Evolutionary conservation across 2,797 vertebrate genomes (phyloP), one percentile per base, ranked within the genome.

Genomic region (Thaleichthys pacificus): DNA sequence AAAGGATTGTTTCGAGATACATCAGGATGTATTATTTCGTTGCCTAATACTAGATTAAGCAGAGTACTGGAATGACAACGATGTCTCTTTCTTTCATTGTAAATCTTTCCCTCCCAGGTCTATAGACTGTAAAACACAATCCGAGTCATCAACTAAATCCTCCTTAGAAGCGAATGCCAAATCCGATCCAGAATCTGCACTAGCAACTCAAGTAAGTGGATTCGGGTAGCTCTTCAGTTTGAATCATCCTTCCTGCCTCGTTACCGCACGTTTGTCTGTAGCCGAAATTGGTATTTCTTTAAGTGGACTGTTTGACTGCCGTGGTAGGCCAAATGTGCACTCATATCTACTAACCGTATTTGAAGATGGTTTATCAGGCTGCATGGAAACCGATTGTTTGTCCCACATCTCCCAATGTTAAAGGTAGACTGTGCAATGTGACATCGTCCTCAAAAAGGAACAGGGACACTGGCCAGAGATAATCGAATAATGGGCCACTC

Each of bases 141-240:
- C 92, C 61, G 97, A 98, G 74, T 84, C 75, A 72, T 79, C 6
- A 61, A 92, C 87, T 92, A 96, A 91, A 89, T 95, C 92, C 78
- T 86, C 91, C 68, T 84, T 93, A 89, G 97, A 98, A 76, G 84
- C 88, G 35, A 94, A 95, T 78, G 90, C 93, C 56, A 89, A 94
- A 74, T 92, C 91, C 0, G 97, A 98, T 72, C 85, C 94, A 69
- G 98, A 38, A 12, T 68, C 1, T 63, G 69, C 22, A 11, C 91
- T 96, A 60, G 87, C 93, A 70, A 80, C 92, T 89, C 97, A 98
- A 94, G 97, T 99, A 95, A 91, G 92, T 84, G n/a, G 68, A 77
- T 54, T 26, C 9, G 62, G 14, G 17, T 38, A 21, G 4, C 1
- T 61, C 66, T 80, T 54, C 26, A 54, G 49, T 68, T 66, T 69